Conservation (phyloP, 2,888 invertebrate genomes). For the Parascotia fuliginaria region DNA sequence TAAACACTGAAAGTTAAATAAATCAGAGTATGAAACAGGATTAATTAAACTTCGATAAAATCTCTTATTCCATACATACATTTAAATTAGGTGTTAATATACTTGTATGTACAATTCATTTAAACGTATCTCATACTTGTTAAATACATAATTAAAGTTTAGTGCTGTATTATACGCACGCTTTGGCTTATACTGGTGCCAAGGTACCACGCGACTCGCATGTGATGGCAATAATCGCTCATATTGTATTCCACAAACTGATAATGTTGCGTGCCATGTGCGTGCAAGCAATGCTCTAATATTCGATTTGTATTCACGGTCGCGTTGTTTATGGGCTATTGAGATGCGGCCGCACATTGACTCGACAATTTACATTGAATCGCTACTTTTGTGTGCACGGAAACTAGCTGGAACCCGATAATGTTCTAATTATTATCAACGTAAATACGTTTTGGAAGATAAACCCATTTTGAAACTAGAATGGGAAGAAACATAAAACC, state of each 20-base stretch:
- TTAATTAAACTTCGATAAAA: constrained; percentile 6
- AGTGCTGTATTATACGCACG: constrained; percentile 32
- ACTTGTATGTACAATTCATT: constrained; percentile 34
- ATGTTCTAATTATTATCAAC: constrained; percentile 62
- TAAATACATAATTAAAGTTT: constrained; percentile 50
- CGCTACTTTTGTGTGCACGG: constrained; percentile 70
- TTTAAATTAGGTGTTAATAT: constrained; percentile 41
- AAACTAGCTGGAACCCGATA: constrained; percentile 50
- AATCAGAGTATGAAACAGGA: too few species aligned
- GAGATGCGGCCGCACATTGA: constrained; percentile 76
- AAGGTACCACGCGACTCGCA: constrained; percentile 54
- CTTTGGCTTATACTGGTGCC: constrained; percentile 43
- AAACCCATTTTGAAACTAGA: constrained; percentile 10
- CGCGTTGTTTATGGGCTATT: constrained; percentile 81
- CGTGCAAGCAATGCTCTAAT: constrained; percentile 70
- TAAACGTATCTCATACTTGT: constrained; percentile 37
- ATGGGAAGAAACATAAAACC: not conserved
- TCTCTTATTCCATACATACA: constrained; percentile 19
- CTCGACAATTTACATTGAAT: constrained; percentile 74
- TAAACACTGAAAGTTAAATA: too few species aligned
- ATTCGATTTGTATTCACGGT: constrained; percentile 83
- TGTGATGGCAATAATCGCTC: constrained; percentile 61
- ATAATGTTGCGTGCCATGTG: constrained; percentile 65
- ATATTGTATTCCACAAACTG: constrained; percentile 58
- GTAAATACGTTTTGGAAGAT: constrained; percentile 12